phyloP scores from a whole-genome alignment of 2,113 vertebrate genomes.

The Leptodactylus fuscus region DNA sequence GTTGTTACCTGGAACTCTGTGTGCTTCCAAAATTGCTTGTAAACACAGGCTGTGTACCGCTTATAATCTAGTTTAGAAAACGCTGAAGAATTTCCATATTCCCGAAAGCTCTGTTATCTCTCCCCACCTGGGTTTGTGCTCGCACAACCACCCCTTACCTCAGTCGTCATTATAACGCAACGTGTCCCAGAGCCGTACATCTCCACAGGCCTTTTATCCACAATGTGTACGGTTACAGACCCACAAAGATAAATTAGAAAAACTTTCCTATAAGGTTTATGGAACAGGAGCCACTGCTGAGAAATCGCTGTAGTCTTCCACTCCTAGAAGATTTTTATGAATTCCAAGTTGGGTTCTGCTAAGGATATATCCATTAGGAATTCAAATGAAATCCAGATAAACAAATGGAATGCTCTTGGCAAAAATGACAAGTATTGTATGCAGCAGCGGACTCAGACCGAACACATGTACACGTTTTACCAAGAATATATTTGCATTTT shows the following conservation, averaged over 20 bases:
- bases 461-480: conserved; percentile 37
- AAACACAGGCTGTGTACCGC: neutral
- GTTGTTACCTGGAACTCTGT: neutral
- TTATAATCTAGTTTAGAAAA: neutral
- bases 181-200: neutral
- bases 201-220: neutral
- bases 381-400: conserved; percentile 52
- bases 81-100: neutral
- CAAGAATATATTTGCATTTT: conserved; percentile 50
- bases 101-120: neutral
- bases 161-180: neutral
- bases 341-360: conserved; percentile 40
- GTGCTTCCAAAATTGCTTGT: neutral
- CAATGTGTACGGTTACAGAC: neutral
- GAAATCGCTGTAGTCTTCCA: neutral
- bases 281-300: neutral
- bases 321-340: neutral
- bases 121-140: neutral
- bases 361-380: conserved; percentile 45
- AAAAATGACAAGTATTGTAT: conserved; percentile 35
- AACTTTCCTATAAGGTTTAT: neutral
- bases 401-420: conserved; percentile 42
- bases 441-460: conserved; percentile 14
- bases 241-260: neutral
- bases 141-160: neutral